These are phyloP conservation scores for Calliphora vomitoria DNA, from an alignment of 2,888 invertebrate genomes.

Conservation along the genomic window DNA sequence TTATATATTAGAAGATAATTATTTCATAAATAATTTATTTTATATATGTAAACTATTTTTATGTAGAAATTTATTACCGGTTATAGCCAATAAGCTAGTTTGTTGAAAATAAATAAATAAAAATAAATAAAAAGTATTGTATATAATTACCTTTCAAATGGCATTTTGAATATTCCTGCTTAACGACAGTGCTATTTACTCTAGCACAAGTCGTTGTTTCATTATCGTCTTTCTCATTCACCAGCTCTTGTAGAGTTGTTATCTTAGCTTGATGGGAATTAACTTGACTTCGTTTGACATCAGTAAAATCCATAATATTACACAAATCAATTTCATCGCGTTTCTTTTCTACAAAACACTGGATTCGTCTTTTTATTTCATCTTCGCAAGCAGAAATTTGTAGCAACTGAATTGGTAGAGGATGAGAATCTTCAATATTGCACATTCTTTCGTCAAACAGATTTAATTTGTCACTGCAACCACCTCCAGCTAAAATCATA, in stretches of 20 bases:
- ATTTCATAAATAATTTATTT: no score
- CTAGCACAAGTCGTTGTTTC: conserved; percentile 88
- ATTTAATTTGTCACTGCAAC: not conserved
- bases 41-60: no score
- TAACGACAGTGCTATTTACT: conserved; percentile 89
- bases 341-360: conserved; percentile 91
- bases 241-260: not conserved
- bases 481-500: conserved; percentile 9
- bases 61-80: no score
- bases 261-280: not conserved
- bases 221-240: conserved; percentile 38
- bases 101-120: no score
- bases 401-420: conserved; percentile 82
- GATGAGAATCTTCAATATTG: conserved; percentile 65
- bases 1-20: no score
- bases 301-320: conserved; percentile 91
- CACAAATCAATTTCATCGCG: conserved; percentile 89
- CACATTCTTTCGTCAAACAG: conserved; percentile 44
- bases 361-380: conserved; percentile 89
- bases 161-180: conserved; percentile 90
- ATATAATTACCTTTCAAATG: conserved; percentile 89
- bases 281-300: conserved; percentile 66
- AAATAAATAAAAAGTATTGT: no score
- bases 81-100: no score
- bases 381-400: conserved; percentile 89